Evolutionary conservation across 2,113 vertebrate genomes (phyloP).

Genomic region (Corythornis vintsioides): DNA sequence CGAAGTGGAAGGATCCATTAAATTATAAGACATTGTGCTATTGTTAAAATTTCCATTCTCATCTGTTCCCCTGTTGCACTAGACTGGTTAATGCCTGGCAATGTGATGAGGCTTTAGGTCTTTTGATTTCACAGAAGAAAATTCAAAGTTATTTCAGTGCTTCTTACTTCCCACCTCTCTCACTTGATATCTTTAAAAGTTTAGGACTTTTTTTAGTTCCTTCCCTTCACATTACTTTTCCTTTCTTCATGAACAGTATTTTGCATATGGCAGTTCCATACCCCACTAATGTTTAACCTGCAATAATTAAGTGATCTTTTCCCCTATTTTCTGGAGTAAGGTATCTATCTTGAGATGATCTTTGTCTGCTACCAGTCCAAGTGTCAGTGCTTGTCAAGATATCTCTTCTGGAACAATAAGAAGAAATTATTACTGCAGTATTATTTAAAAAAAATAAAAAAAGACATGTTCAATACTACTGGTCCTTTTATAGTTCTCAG

Average conservation of each 20-base stretch:
- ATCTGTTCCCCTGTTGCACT: not conserved
- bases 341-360: not conserved
- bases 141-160: not conserved
- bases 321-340: not conserved
- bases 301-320: not conserved
- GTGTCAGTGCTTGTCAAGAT: not conserved
- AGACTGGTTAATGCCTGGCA: not conserved
- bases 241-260: not conserved
- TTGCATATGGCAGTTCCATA: not conserved
- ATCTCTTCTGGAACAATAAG: not conserved
- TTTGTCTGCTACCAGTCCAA: not conserved
- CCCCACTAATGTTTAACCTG: not conserved
- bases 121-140: constrained; percentile 8
- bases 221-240: not conserved
- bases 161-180: not conserved
- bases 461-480: not conserved
- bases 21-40: not conserved
- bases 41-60: not conserved
- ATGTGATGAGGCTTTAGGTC: not conserved
- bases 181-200: not conserved
- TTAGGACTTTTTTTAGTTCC: not conserved
- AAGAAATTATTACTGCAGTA: not conserved
- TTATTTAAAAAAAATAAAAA: not conserved
- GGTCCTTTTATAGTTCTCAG: not conserved
- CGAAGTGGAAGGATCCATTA: not conserved